Conservation (phyloP, 2,113 vertebrate species). For the Oreamnos americanus region DNA sequence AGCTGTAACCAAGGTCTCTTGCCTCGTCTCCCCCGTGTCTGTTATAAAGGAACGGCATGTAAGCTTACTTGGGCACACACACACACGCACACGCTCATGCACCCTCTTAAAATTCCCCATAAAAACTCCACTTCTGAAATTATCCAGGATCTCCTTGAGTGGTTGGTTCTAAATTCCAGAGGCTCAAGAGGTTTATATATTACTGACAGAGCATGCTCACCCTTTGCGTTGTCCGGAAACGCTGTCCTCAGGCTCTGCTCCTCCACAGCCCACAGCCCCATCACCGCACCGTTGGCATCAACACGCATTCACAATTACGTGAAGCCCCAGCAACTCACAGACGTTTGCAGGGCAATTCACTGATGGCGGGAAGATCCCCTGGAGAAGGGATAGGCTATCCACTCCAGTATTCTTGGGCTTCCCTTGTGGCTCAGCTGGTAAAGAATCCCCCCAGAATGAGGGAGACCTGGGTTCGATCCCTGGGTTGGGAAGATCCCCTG, state of each 20-base stretch:
- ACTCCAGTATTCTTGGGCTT: not conserved
- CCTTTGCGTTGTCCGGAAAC: not conserved
- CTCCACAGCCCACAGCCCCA: not conserved
- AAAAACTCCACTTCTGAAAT: conserved; percentile 51
- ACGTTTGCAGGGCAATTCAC: conserved; percentile 59
- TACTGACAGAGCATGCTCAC: not conserved
- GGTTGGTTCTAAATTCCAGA: conserved; percentile 42
- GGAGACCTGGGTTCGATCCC: not conserved
- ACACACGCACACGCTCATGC: not conserved
- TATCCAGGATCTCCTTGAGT: conserved; percentile 10
- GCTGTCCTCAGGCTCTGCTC: conserved; percentile 23
- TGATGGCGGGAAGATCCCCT: not conserved
- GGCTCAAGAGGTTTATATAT: conserved; percentile 22
- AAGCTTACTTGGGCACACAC: fast-evolving
- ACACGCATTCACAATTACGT: conserved; percentile 36
- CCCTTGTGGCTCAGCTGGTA: not conserved
- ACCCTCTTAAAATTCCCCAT: not conserved
- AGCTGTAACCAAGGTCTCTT: not conserved
- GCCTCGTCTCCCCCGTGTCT: not conserved
- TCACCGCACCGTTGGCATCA: conserved; percentile 30
- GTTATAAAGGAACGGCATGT: not conserved
- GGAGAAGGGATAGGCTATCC: not conserved
- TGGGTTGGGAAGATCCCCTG: not conserved
- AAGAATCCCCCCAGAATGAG: not conserved
- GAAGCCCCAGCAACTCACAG: conserved; percentile 54